Conservation (phyloP, 2,797 vertebrate species). For the Botia almorhae region DNA sequence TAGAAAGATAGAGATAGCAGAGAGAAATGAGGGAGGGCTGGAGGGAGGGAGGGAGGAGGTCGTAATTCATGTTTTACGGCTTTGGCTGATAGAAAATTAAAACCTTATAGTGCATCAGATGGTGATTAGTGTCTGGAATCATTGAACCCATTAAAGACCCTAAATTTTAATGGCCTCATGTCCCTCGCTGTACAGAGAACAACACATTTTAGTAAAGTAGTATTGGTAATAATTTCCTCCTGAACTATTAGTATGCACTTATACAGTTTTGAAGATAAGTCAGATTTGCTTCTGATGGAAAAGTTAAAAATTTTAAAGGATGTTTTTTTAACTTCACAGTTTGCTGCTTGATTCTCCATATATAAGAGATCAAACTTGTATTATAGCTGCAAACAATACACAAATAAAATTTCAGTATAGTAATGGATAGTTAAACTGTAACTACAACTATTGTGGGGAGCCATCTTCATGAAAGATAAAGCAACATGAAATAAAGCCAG, state of each 20-base stretch:
- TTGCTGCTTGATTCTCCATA: neutral
- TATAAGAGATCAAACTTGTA: neutral
- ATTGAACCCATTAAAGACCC: conserved; percentile 58
- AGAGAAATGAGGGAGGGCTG: too few species aligned
- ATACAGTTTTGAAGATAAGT: conserved; percentile 5
- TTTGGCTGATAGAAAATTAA: conserved; percentile 68
- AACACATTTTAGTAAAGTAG: conserved; percentile 28
- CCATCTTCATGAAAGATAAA: neutral
- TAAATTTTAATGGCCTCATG: conserved; percentile 53
- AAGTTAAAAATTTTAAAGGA: too few species aligned
- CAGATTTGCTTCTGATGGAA: conserved; percentile 1
- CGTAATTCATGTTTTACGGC: conserved; percentile 74
- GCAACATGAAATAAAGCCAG: neutral
- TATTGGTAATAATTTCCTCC: conserved; percentile 37
- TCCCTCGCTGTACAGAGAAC: conserved; percentile 30
- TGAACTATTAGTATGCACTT: conserved; percentile 10
- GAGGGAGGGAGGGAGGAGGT: conserved; percentile 49
- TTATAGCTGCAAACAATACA: neutral
- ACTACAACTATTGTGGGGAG: neutral
- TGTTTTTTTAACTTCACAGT: neutral
- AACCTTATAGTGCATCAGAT: conserved; percentile 61
- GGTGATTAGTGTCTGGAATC: conserved; percentile 61
- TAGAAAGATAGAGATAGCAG: neutral
- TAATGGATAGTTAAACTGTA: conserved; percentile 2
- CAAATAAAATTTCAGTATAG: neutral